Evolutionary conservation across 2,113 vertebrate genomes (phyloP).

Genomic region (Gadus macrocephalus): DNA sequence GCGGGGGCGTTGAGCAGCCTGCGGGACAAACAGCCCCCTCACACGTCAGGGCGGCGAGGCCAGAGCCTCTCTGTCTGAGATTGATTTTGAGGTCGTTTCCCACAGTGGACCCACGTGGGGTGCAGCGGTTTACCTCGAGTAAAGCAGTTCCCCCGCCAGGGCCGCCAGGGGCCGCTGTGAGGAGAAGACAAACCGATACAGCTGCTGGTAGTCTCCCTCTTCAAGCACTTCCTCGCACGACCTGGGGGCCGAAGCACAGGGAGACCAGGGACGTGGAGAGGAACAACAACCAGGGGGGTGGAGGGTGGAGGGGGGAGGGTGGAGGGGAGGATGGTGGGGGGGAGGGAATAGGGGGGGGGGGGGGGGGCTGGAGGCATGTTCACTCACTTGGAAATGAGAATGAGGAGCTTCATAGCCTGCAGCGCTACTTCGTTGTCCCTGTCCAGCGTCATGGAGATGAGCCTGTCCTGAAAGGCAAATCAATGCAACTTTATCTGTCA

Average conservation of each 20-base stretch:
- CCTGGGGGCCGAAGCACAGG: slow-evolving; percentile 59
- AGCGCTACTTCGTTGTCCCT: slow-evolving; percentile 88
- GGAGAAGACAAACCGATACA: slow-evolving; percentile 83
- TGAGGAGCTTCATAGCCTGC: slow-evolving; percentile 85
- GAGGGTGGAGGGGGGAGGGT: neutral
- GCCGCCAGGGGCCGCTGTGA: slow-evolving; percentile 82
- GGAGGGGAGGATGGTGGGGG: neutral
- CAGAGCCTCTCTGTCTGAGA: neutral
- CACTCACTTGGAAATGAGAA: slow-evolving; percentile 84
- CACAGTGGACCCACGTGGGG: neutral
- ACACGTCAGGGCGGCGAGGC: neutral
- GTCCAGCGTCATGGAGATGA: slow-evolving; percentile 89
- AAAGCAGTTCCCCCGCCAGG: slow-evolving; percentile 85
- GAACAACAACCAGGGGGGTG: neutral
- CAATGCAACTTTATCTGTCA: neutral
- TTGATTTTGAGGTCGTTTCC: neutral
- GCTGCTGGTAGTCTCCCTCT: slow-evolving; percentile 73
- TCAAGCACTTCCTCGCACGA: slow-evolving; percentile 73
- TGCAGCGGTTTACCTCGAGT: slow-evolving; percentile 58
- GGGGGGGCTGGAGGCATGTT: slow-evolving; percentile 1
- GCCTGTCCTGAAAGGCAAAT: slow-evolving; percentile 73
- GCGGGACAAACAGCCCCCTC: slow-evolving; percentile 28
- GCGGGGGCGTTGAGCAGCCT: slow-evolving; percentile 70
- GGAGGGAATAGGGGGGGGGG: neutral
- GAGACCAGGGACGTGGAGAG: neutral